Conservation (phyloP, 2,797 vertebrate species). For the Rhincodon typus region DNA sequence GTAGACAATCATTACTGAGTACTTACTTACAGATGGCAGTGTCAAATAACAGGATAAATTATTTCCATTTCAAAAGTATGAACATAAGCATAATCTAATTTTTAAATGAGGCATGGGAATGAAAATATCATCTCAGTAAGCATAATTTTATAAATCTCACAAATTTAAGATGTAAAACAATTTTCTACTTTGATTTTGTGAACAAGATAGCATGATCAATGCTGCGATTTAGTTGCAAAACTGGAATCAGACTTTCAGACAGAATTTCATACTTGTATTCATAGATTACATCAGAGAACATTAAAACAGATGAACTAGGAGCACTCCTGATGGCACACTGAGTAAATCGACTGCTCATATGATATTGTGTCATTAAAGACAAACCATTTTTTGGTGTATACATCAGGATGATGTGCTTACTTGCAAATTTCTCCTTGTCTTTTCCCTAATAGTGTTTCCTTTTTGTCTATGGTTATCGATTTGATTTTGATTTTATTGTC, state of each 20-base stretch:
- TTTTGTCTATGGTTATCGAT: not conserved
- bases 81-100: not conserved
- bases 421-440: not conserved
- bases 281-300: not conserved
- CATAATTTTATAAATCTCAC: not conserved
- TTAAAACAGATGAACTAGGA: not conserved
- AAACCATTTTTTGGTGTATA: not conserved
- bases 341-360: not conserved
- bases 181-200: not conserved
- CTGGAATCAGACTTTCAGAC: not conserved
- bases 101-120: not conserved
- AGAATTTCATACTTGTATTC: not conserved
- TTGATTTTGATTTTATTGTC: no score
- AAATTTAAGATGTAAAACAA: not conserved
- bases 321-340: not conserved
- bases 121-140: not conserved
- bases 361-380: not conserved
- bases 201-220: not conserved
- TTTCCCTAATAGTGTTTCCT: not conserved
- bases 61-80: not conserved
- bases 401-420: not conserved
- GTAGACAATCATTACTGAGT: not conserved
- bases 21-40: not conserved
- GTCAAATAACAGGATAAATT: conserved; percentile 2
- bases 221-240: not conserved